These are phyloP conservation scores for Heterodera carotae DNA, from an alignment of 1,140 invertebrate species.

Conservation along the genomic window DNA sequence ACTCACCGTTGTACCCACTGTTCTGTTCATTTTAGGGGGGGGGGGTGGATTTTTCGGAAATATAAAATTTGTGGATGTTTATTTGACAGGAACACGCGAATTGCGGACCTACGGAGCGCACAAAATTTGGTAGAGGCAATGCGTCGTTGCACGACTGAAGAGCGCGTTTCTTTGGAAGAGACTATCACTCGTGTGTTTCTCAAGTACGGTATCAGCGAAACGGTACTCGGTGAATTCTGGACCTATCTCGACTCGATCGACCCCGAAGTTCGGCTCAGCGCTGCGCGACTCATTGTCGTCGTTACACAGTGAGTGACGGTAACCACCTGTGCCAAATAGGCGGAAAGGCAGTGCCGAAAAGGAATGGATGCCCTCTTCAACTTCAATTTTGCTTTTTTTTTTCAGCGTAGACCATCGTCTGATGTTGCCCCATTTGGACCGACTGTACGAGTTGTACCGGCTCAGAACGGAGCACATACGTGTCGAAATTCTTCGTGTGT, in stretches of 20 bases:
- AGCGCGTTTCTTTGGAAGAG: slow-evolving; percentile 37
- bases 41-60: background rate
- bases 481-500: slow-evolving; percentile 31
- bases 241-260: slow-evolving; percentile 16
- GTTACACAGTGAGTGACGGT: slow-evolving; percentile 39
- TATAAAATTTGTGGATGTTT: background rate
- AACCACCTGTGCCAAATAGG: too few relatives aligned
- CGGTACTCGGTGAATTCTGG: slow-evolving; percentile 35
- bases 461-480: slow-evolving; percentile 21
- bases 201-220: slow-evolving; percentile 13
- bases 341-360: too few relatives aligned
- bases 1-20: too few relatives aligned
- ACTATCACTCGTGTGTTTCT: slow-evolving; percentile 18
- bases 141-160: slow-evolving; percentile 28
- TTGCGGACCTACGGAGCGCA: slow-evolving; percentile 16
- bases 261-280: slow-evolving; percentile 4
- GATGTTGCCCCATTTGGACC: slow-evolving; percentile 30
- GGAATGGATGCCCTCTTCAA: too few relatives aligned
- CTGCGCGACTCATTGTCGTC: slow-evolving; percentile 32
- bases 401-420: slow-evolving; percentile 25
- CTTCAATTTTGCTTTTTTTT: background rate
- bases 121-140: slow-evolving; percentile 34
- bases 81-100: slow-evolving; percentile 13
- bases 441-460: slow-evolving; percentile 32
- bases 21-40: background rate